Conservation (phyloP, 1,140 invertebrate genomes). For the Drosophila sulfurigaster region DNA sequence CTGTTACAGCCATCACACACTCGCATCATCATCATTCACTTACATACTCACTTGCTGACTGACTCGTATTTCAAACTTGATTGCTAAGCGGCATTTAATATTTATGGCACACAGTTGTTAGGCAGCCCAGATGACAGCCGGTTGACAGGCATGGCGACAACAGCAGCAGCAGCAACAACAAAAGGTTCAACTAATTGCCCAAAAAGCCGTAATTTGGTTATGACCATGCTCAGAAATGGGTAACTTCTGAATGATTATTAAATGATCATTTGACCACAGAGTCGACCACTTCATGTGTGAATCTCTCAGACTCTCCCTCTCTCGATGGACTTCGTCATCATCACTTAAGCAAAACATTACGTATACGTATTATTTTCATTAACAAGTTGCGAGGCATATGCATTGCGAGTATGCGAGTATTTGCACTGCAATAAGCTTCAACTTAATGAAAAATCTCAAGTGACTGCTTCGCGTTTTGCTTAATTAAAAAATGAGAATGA, state of each 20-base stretch:
- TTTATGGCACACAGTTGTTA: conserved; percentile 64
- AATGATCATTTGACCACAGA: conserved; percentile 58
- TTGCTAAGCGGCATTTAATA: conserved; percentile 67
- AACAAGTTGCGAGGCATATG: conserved; percentile 4
- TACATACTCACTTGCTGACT: not conserved
- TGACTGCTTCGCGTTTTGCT: conserved; percentile 73
- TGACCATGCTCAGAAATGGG: conserved; percentile 6
- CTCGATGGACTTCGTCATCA: not conserved
- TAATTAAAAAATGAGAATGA: conserved; percentile 82
- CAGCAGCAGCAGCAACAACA: conserved; percentile 43
- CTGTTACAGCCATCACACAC: conserved; percentile 39
- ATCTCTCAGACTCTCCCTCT: not conserved
- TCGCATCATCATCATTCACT: conserved; percentile 18
- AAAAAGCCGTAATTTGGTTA: conserved; percentile 41
- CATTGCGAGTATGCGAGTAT: not conserved
- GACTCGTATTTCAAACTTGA: conserved; percentile 34
- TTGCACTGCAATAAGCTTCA: conserved; percentile 35
- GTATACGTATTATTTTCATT: conserved; percentile 13
- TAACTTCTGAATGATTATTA: conserved; percentile 56
- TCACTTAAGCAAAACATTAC: no score
- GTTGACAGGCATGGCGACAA: conserved; percentile 10
- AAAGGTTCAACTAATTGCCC: conserved; percentile 64
- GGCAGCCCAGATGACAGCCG: conserved; percentile 18
- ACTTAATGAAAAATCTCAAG: conserved; percentile 77
- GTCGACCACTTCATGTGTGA: conserved; percentile 26